Evolutionary conservation across 2,888 invertebrate genomes (phyloP), one percentile per base, ranked within the genome.

Genomic region (Pseudolycoriella hygida): DNA sequence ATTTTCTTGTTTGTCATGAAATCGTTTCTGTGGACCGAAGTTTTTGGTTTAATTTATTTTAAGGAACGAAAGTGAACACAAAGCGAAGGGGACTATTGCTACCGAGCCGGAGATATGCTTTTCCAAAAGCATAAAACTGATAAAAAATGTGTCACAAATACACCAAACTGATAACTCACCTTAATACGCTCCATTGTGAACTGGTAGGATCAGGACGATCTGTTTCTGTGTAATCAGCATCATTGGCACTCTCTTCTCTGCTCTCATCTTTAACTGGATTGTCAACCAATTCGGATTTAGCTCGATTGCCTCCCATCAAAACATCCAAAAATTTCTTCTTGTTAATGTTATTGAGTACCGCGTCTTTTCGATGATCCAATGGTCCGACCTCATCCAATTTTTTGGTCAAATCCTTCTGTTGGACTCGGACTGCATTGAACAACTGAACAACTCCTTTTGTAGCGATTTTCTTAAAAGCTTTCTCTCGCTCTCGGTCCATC

Each of bases 371-470:
- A 19, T 77, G 72, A 60, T 86, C 84, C 31, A 86, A 69, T 17
- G 80, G 70, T n/a, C 83, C 81, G 49, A 74, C 79, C 53, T 77
- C 71, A 44, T 74, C 67, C 43, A 89, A 60, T 62, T 85, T 77
- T 46, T 71, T 72, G 40, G 77, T 74, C 42, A 90, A 66, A 45
- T 77, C 74, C 59, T 77, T 83, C 61, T 92, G 90, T 61, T 92
- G 90, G 53, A 79, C 73, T 55, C 76, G 76, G 0, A 93, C 90
- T 30, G 88, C 85, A 70, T 93, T 93, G 56, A 92, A 93, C 50
- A 93, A 67, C 59, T 92, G 90, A 0, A 93, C 89, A 1, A 92
- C 89, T 56, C 92, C 93, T 60, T 83, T 85, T 32, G 89, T 92
- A 10, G 89, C 90, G 54, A 90, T 83, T 71, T 82, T 87, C 31